Evolutionary conservation across 2,888 invertebrate genomes (phyloP).

Genomic region (Megaustenia siamemsis): DNA sequence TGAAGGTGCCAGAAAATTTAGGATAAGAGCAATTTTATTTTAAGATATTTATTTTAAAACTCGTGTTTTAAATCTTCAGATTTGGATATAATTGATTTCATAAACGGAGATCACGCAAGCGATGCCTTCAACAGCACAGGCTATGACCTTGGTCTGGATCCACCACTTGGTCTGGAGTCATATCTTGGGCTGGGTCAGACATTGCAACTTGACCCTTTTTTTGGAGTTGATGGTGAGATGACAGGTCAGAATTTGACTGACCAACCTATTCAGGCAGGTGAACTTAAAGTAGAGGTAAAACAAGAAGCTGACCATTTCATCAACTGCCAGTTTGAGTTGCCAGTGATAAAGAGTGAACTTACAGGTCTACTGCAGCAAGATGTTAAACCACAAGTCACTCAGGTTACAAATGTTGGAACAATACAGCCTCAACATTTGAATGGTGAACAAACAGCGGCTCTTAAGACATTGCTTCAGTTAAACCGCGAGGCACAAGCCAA

Average conservation of each 20-base stretch:
- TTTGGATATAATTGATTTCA: slow-evolving; percentile 68
- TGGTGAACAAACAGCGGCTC: slow-evolving; percentile 39
- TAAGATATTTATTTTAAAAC: background rate
- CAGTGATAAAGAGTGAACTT: background rate
- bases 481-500: slow-evolving; percentile 50
- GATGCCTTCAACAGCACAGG: slow-evolving; percentile 64
- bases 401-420: background rate
- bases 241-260: background rate
- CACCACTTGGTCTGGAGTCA: slow-evolving; percentile 48
- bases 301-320: slow-evolving; percentile 30
- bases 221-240: slow-evolving; percentile 37
- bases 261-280: background rate
- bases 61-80: slow-evolving; percentile 45
- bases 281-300: slow-evolving; percentile 36
- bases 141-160: slow-evolving; percentile 54
- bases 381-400: background rate
- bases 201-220: slow-evolving; percentile 26
- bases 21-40: too few species aligned
- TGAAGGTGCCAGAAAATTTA: too few species aligned
- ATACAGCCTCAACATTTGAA: slow-evolving; percentile 12
- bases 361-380: slow-evolving; percentile 35
- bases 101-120: slow-evolving; percentile 64
- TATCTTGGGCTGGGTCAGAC: slow-evolving; percentile 32
- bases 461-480: slow-evolving; percentile 53
- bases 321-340: slow-evolving; percentile 32